Base-by-base conservation (phyloP, 2,888 invertebrate genomes). In the Hypomecis punctinalis region DNA sequence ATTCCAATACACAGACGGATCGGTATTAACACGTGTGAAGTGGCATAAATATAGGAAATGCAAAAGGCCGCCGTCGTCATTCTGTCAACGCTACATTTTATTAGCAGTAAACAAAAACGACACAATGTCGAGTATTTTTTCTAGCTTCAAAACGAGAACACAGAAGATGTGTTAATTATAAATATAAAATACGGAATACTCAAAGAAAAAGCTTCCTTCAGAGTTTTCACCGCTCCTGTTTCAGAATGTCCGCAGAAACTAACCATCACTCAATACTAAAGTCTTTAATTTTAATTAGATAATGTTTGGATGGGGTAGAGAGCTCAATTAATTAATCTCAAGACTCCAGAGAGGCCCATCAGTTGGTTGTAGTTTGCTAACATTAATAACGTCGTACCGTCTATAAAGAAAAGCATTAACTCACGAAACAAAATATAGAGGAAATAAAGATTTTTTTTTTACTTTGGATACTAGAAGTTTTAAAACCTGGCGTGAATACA, bases 21-120 rank as follows among this genome's bases (percentile, higher is more conserved):
- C 66, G 62, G 66, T 68, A 74, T 69, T 73, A 72, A 73, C 10
- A 58, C 45, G 57, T 51, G 51, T 51, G 45, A 54, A 51, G 49
- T 64, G 69, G 59, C 64, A 68, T 69, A 69, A 72, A 74, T 76
- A 78, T 71, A 74, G 77, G 70, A 80, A 79, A 78, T 77, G 77
- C 79, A 81, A 73, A 79, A 74, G 75, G 72, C 61, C 67, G 75
- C 73, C 78, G 78, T 72, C 73, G 78, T 66, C 61, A 67, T 69
- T 55, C 43, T 55, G 37, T 39, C 37, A 37, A 43, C 55, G 8
- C 7, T 51, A 51, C 43, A 49, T 11, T 54, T 36, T 45, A 43
- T 45, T 33, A 3, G 9, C 61, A 61, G 61, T 55, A 23, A 23
- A 23, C 23, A 23, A 23, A 23, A 23, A 61, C 5, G 36, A 42